These are phyloP conservation scores for Oreocharis arfaki DNA, from an alignment of 2,113 vertebrate genomes.

Conservation along the genomic window DNA sequence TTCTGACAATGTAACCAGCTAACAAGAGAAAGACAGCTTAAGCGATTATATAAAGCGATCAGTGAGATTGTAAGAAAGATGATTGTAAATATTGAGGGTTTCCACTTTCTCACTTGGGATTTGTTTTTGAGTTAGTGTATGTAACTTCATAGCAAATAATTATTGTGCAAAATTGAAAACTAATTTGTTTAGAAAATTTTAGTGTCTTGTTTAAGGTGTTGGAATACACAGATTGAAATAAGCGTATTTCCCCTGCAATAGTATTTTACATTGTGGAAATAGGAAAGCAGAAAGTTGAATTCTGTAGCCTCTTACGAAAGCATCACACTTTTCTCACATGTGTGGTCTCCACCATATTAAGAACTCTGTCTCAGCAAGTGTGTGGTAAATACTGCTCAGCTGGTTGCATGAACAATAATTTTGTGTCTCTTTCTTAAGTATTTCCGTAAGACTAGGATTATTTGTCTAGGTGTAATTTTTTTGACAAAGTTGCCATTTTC, in stretches of 20 bases:
- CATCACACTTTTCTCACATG: rapidly evolving
- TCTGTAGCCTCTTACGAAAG: background rate
- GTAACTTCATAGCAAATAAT: background rate
- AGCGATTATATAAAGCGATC: background rate
- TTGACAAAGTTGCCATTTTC: background rate
- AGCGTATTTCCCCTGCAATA: rapidly evolving
- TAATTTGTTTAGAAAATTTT: background rate
- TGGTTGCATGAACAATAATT: background rate
- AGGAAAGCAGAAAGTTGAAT: background rate
- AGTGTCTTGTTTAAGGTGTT: background rate
- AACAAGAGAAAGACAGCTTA: background rate
- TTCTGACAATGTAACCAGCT: background rate
- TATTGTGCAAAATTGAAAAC: background rate
- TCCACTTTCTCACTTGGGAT: background rate
- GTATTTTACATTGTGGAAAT: background rate
- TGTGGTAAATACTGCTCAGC: background rate
- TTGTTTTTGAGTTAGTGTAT: background rate
- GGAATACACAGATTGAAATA: background rate
- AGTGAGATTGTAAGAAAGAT: background rate
- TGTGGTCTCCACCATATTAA: background rate
- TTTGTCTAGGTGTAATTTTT: background rate
- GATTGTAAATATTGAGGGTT: background rate
- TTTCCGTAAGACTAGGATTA: background rate
- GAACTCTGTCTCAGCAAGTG: background rate
- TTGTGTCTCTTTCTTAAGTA: background rate